A percentile compares a stretch with the other conserved stretches of the same genome.
Evolutionary conservation across 2,113 vertebrate species (phyloP).

Genomic region (Butorides virescens): DNA sequence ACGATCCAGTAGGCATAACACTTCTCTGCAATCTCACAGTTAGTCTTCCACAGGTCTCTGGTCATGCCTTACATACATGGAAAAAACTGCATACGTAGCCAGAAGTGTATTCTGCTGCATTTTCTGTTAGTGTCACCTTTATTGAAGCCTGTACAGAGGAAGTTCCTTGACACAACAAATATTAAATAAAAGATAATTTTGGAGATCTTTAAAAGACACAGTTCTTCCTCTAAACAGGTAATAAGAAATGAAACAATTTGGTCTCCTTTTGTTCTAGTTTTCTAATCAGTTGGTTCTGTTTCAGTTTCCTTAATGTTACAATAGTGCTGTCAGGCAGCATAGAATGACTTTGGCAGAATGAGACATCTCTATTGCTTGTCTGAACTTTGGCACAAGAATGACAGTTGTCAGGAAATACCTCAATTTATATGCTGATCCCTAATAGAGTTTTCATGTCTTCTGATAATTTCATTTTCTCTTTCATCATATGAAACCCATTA

Average conservation of each 20-base stretch:
- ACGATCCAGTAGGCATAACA: background rate
- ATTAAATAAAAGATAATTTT: background rate
- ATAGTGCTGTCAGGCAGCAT: background rate
- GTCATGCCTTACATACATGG: background rate
- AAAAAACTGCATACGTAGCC: background rate
- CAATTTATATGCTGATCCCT: background rate
- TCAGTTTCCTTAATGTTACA: background rate
- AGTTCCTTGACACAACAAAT: background rate
- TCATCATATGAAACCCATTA: background rate
- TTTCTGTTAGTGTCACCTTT: background rate
- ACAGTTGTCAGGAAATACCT: background rate
- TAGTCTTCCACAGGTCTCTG: background rate
- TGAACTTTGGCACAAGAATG: slow-evolving; percentile 7
- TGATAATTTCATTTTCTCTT: background rate
- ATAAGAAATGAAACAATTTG: background rate
- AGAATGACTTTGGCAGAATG: background rate
- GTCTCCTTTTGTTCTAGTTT: background rate
- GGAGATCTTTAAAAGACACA: background rate
- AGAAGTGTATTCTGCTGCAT: background rate
- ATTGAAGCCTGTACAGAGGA: background rate
- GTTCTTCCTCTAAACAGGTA: background rate
- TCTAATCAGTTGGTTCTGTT: background rate
- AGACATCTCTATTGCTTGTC: background rate
- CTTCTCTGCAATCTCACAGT: background rate
- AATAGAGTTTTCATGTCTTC: background rate